Percentiles rank a stretch among this genome's conserved stretches.
Conservation (phyloP, 2,113 vertebrate genomes). For the Tympanuchus pallidicinctus region DNA sequence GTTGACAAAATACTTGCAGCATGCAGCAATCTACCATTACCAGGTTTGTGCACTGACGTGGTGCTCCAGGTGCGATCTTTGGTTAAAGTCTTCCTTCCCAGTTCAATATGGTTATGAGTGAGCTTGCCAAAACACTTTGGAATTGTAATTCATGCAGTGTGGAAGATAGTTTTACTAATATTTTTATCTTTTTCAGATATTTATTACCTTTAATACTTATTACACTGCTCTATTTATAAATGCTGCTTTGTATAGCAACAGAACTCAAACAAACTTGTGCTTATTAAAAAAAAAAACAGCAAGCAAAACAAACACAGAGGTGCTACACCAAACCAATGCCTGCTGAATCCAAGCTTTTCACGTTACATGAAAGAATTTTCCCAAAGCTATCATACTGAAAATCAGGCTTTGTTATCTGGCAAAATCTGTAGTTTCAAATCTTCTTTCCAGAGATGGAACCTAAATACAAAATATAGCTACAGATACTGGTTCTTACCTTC, state of each 20-base stretch:
- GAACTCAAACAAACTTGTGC: not conserved
- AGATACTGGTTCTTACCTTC: not conserved
- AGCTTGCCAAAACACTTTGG: not conserved
- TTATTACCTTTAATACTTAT: not conserved
- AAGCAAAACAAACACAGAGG: not conserved
- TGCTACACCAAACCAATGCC: not conserved
- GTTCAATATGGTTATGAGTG: not conserved
- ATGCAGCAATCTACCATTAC: not conserved
- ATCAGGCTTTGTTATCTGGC: not conserved
- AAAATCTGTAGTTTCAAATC: not conserved
- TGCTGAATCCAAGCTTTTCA: slow-evolving; percentile 23
- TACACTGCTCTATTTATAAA: not conserved
- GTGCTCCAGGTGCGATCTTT: not conserved
- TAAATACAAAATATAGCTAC: not conserved
- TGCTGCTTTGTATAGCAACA: slow-evolving; percentile 1
- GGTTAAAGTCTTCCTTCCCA: not conserved
- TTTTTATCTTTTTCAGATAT: not conserved
- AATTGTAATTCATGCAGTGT: not conserved
- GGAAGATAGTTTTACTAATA: not conserved
- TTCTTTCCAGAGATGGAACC: not conserved
- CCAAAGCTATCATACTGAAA: not conserved
- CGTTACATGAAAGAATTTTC: not conserved
- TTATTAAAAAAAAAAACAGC: accelerated
- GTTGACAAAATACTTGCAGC: slow-evolving; percentile 1
- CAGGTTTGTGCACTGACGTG: not conserved